Conservation (phyloP, 2,888 invertebrate species). For the Drosophila testacea region DNA sequence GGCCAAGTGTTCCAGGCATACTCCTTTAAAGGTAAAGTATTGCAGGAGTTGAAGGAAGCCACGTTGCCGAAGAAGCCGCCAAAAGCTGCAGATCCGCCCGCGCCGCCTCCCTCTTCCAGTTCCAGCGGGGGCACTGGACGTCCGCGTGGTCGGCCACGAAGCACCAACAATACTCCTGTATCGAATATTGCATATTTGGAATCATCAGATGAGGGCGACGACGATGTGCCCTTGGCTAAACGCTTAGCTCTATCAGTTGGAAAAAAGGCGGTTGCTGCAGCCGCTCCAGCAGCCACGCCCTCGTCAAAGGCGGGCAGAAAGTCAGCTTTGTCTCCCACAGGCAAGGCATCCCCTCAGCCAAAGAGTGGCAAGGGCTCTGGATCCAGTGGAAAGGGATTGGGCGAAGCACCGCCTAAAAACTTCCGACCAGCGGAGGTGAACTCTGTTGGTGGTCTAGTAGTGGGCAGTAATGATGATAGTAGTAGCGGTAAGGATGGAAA, state of each 20-base stretch:
- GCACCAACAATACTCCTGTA: conserved; percentile 19
- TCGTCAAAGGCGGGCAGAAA: conserved; percentile 53
- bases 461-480: conserved; percentile 87
- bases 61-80: conserved; percentile 82
- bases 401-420: conserved; percentile 67
- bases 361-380: conserved; percentile 55
- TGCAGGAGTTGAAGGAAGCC: conserved; percentile 82
- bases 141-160: conserved; percentile 68
- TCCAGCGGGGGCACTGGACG: conserved; percentile 64
- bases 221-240: conserved; percentile 85
- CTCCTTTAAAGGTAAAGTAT: conserved; percentile 86
- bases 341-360: conserved; percentile 64
- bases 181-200: conserved; percentile 82
- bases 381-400: conserved; percentile 31
- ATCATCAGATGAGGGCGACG: conserved; percentile 85
- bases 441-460: conserved; percentile 90
- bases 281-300: conserved; percentile 8
- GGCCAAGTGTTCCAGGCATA: conserved; percentile 89
- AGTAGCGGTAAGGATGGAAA: conserved; percentile 86
- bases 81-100: conserved; percentile 67
- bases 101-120: conserved; percentile 21
- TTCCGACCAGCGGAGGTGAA: conserved; percentile 90
- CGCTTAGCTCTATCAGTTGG: conserved; percentile 81
- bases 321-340: conserved; percentile 39
- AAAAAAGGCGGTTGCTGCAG: conserved; percentile 57